A percentile compares a stretch with the other conserved stretches of the same genome.
These are phyloP conservation scores for Platichthys flesus DNA, from an alignment of 2,113 vertebrate genomes.

Conservation along the genomic window DNA sequence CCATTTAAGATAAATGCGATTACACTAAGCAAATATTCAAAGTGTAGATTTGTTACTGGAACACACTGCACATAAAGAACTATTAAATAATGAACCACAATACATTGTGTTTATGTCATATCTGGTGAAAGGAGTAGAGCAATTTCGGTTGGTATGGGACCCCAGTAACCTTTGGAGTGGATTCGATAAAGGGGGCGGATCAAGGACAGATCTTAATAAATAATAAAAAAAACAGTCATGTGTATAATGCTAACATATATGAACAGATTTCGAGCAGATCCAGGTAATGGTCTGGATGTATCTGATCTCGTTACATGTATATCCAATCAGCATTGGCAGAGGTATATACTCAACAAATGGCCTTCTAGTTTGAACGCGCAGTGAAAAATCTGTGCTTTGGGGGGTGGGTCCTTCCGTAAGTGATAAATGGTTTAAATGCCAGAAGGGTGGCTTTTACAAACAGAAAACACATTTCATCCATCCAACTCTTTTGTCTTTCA, in stretches of 20 bases:
- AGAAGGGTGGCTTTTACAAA: neutral
- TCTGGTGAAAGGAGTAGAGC: neutral
- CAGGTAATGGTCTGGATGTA: no score
- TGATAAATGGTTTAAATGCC: no score
- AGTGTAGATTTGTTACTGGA: neutral
- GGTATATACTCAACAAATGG: no score
- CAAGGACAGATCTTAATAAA: no score
- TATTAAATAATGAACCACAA: neutral
- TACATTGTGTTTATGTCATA: neutral
- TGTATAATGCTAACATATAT: no score
- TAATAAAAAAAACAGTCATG: no score
- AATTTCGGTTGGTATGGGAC: neutral
- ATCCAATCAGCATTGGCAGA: no score
- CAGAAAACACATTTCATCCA: neutral
- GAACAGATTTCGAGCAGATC: no score
- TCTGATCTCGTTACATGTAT: no score
- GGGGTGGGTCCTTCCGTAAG: neutral
- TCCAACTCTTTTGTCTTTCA: neutral
- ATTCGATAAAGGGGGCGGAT: no score
- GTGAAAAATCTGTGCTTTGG: neutral
- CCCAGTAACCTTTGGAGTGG: no score
- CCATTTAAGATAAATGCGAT: conserved; percentile 12
- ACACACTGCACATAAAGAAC: conserved; percentile 17
- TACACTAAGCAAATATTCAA: conserved; percentile 24
- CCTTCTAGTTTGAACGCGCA: no score